Evolutionary conservation across 1,140 invertebrate genomes (phyloP).

Genomic region (roundworm (Caenorhabditis elegans)): WBcel235 BX284605.5:8372001-8372500

Average conservation of each 20-base stretch:
- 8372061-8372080: too few relatives aligned
- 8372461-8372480: not conserved
- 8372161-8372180: slow-evolving; percentile 54
- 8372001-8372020: too few relatives aligned
- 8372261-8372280: not conserved
- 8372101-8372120: too few relatives aligned
- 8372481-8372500: not conserved
- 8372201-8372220: slow-evolving; percentile 85
- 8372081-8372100: too few relatives aligned
- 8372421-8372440: not conserved
- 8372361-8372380: slow-evolving; percentile 42
- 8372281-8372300: slow-evolving; percentile 75
- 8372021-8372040: not conserved
- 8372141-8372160: slow-evolving; percentile 52
- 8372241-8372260: slow-evolving; percentile 70
- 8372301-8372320: slow-evolving; percentile 74
- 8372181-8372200: slow-evolving; percentile 74
- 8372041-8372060: too few relatives aligned
- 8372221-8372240: slow-evolving; percentile 87
- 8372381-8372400: not conserved
- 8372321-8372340: slow-evolving; percentile 41
- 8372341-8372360: slow-evolving; percentile 25
- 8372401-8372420: not conserved
- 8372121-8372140: too few relatives aligned
- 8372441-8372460: not conserved